Evolutionary conservation across 2,888 invertebrate genomes (phyloP).

Genomic region (Leptopterna dolabrata): DNA sequence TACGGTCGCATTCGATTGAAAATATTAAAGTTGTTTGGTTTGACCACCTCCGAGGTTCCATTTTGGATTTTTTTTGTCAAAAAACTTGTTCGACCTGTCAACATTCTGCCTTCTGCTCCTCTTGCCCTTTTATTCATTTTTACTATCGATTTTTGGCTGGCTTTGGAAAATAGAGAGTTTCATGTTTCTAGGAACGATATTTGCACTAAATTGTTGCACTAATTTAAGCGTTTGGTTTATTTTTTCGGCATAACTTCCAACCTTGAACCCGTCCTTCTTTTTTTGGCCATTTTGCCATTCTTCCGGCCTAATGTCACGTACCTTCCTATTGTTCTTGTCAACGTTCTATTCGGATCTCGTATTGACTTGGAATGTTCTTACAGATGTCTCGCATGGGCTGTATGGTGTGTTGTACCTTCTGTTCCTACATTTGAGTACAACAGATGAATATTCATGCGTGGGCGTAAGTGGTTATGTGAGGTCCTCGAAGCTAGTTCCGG

Average conservation of each 20-base stretch:
- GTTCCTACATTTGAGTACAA: not conserved
- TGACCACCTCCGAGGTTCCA: not conserved
- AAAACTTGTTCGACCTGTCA: not conserved
- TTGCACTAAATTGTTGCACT: too few species aligned
- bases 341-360: not conserved
- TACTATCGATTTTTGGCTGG: too few species aligned
- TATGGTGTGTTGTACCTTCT: not conserved
- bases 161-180: too few species aligned
- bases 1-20: too few species aligned
- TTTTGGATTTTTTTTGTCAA: constrained; percentile 5
- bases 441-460: not conserved
- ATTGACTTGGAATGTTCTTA: not conserved
- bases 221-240: too few species aligned
- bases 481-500: not conserved
- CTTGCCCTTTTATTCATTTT: too few species aligned
- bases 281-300: not conserved
- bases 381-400: not conserved
- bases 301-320: not conserved
- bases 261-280: not conserved
- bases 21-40: too few species aligned
- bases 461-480: not conserved
- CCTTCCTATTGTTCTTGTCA: too few species aligned
- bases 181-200: too few species aligned
- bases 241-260: not conserved
- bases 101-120: not conserved